Conservation (phyloP, 2,113 vertebrate genomes). For the Bubo scandiacus region DNA sequence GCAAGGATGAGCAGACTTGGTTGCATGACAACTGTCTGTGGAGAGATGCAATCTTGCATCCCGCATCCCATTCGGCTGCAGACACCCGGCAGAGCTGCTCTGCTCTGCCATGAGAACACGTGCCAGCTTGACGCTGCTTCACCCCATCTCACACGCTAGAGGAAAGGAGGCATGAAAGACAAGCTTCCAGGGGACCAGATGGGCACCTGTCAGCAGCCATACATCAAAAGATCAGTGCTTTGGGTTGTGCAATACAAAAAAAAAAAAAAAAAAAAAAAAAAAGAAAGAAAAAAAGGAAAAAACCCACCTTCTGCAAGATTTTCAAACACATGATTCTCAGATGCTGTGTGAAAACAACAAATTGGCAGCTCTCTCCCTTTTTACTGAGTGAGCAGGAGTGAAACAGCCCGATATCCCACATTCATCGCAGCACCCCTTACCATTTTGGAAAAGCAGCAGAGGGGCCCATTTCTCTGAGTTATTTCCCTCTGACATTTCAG, state of each 20-base stretch:
- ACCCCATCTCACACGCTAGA: neutral
- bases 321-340: slow-evolving; percentile 32
- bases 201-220: slow-evolving; percentile 48
- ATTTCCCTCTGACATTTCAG: neutral
- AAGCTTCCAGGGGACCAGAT: neutral
- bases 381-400: neutral
- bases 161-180: neutral
- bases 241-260: neutral
- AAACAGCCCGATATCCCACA: neutral
- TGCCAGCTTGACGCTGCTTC: neutral
- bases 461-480: neutral
- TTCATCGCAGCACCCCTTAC: neutral
- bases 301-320: neutral
- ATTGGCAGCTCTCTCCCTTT: neutral
- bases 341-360: neutral
- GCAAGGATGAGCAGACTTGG: neutral
- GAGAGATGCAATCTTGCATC: neutral
- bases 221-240: slow-evolving; percentile 21
- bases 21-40: neutral
- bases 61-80: fast-evolving
- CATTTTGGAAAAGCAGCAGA: neutral
- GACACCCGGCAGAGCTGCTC: neutral
- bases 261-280: no score
- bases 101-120: neutral
- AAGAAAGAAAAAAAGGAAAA: neutral